Base-by-base conservation (phyloP, 2,888 invertebrate genomes). In the Torymus aiolomorphi region DNA sequence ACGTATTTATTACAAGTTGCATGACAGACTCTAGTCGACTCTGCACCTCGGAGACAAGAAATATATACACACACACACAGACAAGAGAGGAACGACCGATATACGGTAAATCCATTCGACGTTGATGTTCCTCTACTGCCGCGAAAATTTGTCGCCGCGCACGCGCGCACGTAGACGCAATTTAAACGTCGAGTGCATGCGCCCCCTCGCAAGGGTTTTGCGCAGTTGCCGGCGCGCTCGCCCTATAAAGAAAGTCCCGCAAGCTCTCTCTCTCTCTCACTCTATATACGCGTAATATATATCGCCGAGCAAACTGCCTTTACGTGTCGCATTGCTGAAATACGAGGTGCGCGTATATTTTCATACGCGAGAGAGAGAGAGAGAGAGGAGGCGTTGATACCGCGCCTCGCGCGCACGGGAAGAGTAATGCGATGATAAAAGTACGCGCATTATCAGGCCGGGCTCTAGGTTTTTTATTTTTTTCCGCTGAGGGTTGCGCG, bases 271-370 rank as follows among this genome's bases (percentile, higher is more conserved):
- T 74, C 42, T 54, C 59, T 61, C 52, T 13, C 31, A 56, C 4
- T 54, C 16, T 42, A 18, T 52, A 63, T 49, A 31, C 31, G 5
- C 31, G 31, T 31, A 31, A 31, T 31, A 31, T 31, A 31, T 31
- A 31, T 31, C 31, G 31, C 8, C 31, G 31, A 31, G 31, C 59
- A 79, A 79, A 79, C 75, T 75, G 71, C 65, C 65, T 79, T 75
- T 79, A 79, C 74, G 79, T 79, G 74, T 79, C 62, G 62, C 56
- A 75, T 75, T 75, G 70, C 59, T 79, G 61, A 79, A 79, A 79
- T 75, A 71, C 59, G 70, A 70, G 70, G 14, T 20, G 14, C 16
- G n/a, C 20, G 57, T 57, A 73, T 70, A 63, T 74, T 74, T 74
- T 70, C 73, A 74, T 74, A 67, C 54, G 16, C 14, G 24, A 16